These are phyloP conservation scores for Crypturellus tataupa DNA, from an alignment of 2,797 vertebrate species.

Conservation along the genomic window DNA sequence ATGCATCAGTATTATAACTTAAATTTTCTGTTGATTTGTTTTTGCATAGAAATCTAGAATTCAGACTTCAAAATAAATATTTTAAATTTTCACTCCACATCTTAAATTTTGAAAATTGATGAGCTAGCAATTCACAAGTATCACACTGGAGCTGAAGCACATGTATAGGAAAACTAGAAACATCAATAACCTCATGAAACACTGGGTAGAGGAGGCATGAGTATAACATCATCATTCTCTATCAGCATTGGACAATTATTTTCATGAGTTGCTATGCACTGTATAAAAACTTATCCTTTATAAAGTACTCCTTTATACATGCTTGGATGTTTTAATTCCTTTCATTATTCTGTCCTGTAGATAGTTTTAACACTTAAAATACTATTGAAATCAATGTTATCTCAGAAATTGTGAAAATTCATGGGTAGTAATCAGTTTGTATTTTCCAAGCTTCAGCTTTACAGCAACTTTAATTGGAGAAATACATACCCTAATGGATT, in stretches of 20 bases:
- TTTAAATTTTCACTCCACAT: background rate
- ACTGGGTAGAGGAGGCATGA: accelerated
- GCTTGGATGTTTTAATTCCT: background rate
- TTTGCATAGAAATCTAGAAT: background rate
- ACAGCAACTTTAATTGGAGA: background rate
- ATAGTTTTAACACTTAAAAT: background rate
- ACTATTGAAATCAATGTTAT: background rate
- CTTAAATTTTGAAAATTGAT: background rate
- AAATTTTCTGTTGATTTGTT: background rate
- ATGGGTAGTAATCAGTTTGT: background rate
- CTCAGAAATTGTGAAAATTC: background rate
- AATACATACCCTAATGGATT: background rate
- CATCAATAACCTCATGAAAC: background rate
- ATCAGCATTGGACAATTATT: background rate
- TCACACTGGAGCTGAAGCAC: background rate
- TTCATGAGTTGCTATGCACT: background rate
- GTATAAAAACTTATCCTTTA: background rate
- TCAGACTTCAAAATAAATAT: background rate
- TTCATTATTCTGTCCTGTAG: background rate
- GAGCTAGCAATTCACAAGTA: background rate
- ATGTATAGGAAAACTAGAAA: background rate
- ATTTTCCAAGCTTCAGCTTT: background rate
- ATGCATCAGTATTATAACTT: background rate
- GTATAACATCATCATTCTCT: background rate
- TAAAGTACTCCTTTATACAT: background rate